A percentile compares a stretch with the other conserved stretches of the same genome.
Conservation (phyloP, 92 coral and sea anemone species). For the Bergia puertoricense region DNA sequence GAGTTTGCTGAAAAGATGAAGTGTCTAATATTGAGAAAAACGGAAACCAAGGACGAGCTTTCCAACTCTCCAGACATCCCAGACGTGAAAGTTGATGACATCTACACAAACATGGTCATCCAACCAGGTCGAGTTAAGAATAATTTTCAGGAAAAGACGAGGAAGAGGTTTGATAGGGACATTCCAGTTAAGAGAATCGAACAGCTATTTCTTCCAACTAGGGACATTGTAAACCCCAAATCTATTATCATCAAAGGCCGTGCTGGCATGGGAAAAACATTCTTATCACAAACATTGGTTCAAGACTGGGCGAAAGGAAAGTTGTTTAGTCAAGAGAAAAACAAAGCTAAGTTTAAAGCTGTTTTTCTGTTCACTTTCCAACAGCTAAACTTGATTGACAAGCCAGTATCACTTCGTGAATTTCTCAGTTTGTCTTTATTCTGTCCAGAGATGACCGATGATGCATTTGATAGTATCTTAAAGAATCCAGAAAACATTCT, state of each 20-base stretch:
- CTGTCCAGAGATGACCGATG: too few relatives aligned
- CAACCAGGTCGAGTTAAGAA: background rate
- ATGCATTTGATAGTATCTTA: background rate
- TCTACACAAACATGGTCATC: background rate
- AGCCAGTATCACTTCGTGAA: background rate
- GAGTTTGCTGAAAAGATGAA: background rate
- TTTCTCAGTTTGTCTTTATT: background rate
- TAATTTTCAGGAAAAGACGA: background rate
- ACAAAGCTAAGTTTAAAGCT: background rate
- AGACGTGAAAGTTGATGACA: slow-evolving; percentile 5
- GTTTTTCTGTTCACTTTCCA: slow-evolving; percentile 18
- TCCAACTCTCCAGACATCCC: background rate
- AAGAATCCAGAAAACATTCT: background rate
- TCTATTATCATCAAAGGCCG: background rate
- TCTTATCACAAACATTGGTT: background rate
- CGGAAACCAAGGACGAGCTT: background rate
- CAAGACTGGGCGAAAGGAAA: background rate
- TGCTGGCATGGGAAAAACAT: background rate
- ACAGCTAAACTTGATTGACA: too few relatives aligned
- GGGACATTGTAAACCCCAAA: background rate
- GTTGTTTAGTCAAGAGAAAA: too few relatives aligned
- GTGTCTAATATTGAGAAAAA: background rate
- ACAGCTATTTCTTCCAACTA: background rate
- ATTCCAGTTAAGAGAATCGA: background rate
- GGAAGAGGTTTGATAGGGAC: background rate